Conservation (phyloP, 2,888 invertebrate genomes). For the Metopia argyrocephala region DNA sequence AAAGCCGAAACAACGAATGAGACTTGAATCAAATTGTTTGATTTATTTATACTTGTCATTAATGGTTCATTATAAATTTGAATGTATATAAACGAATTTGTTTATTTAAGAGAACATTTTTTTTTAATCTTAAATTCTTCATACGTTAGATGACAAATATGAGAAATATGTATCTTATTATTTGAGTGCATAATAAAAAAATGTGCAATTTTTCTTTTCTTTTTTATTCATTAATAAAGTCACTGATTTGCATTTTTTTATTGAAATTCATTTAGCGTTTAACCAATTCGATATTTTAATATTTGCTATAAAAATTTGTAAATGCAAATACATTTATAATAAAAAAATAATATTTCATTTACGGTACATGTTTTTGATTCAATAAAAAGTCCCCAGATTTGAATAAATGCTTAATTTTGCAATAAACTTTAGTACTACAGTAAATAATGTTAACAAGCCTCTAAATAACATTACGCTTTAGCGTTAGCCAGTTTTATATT, state of each 20-base stretch:
- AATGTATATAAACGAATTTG: too few relatives aligned
- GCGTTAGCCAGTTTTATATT: constrained; percentile 5
- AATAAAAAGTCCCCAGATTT: constrained; percentile 23
- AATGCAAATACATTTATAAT: constrained; percentile 17
- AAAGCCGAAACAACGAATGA: constrained; percentile 21
- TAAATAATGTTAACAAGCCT: not conserved
- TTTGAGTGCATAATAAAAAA: not conserved
- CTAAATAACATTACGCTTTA: constrained; percentile 25
- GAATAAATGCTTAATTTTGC: constrained; percentile 15
- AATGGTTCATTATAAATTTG: too few relatives aligned
- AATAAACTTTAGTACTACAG: not conserved
- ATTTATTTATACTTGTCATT: constrained; percentile 29
- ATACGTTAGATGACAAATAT: not conserved
- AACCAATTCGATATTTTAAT: constrained; percentile 5
- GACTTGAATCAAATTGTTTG: constrained; percentile 25
- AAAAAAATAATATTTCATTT: not conserved
- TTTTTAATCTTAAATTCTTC: not conserved
- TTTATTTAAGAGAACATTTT: not conserved
- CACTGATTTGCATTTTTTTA: not conserved
- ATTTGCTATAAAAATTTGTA: constrained; percentile 31
- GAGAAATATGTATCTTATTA: not conserved
- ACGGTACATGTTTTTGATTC: not conserved
- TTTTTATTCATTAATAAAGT: not conserved
- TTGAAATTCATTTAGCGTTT: constrained; percentile 11
- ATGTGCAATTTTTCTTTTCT: constrained; percentile 8